Evolutionary conservation across 2,113 vertebrate genomes (phyloP).

Genomic region (Mormyrus lacerda): DNA sequence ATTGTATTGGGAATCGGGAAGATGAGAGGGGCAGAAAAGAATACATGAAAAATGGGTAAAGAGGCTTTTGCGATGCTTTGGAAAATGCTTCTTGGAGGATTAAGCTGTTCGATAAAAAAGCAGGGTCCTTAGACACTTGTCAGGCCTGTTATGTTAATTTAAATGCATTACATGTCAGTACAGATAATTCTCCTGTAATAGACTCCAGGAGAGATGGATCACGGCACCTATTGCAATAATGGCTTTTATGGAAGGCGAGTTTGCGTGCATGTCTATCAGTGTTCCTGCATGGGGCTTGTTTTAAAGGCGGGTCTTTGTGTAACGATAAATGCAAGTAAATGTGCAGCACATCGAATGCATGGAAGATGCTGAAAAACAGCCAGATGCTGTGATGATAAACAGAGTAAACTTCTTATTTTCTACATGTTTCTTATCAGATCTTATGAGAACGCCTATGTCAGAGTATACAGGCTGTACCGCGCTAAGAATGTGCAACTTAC

Average conservation of each 20-base stretch:
- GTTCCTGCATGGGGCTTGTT: not conserved
- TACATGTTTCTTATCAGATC: not conserved
- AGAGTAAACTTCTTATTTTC: not conserved
- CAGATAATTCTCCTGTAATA: slow-evolving; percentile 60
- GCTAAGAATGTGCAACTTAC: not conserved
- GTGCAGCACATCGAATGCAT: not conserved
- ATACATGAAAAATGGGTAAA: not conserved
- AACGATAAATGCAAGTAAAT: slow-evolving; percentile 22
- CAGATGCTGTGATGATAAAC: not conserved
- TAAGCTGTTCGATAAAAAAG: slow-evolving; percentile 60
- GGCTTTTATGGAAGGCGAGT: not conserved
- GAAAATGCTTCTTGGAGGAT: slow-evolving; percentile 31
- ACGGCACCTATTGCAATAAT: slow-evolving; percentile 35
- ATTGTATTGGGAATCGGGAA: not conserved
- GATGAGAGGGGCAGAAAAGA: too few species aligned
- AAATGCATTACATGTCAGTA: slow-evolving; percentile 55
- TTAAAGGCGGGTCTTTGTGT: not conserved
- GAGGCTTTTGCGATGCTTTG: not conserved
- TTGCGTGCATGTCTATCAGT: not conserved
- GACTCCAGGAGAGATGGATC: slow-evolving; percentile 54
- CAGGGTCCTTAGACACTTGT: slow-evolving; percentile 49
- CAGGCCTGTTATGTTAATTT: slow-evolving; percentile 58
- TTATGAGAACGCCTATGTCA: not conserved
- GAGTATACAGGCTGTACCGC: not conserved
- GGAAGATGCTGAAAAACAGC: slow-evolving; percentile 12